Evolutionary conservation across 1,140 invertebrate species (phyloP), one percentile per base, ranked within the genome.

Genomic region (Drosophila equinoxialis): DNA sequence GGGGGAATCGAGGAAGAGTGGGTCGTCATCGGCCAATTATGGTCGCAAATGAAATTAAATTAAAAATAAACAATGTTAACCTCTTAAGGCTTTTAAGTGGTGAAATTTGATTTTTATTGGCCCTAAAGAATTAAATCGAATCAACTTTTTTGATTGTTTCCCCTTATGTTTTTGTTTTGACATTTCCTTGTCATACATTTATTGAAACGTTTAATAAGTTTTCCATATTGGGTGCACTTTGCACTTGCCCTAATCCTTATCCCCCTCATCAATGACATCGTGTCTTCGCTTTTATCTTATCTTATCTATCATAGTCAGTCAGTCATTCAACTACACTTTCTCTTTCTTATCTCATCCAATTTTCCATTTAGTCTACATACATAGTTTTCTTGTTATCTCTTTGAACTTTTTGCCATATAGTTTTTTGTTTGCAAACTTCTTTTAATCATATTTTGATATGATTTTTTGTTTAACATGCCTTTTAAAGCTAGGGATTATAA

Each of bases 51-150:
- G 39, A 45, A 84, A 85, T 85, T 85, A 64, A 85, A 85, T 85
- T 82, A 66, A 81, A 78, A 74, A 72, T 78, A 82, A 81, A 78
- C 74, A 81, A 71, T 81, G 61, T 70, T 75, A 67, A 68, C 76
- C 67, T 65, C 13, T 60, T 65, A 45, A 41, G 45, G 54, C 59
- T 13, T 42, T 30, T 37, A 39, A 13, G 33, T 17, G 57, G 33
- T 33, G 57, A 37, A 62, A 62, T 42, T 62, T 41, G 59, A 41
- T 62, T 74, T 62, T 74, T 70, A 54, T 35, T 57, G 51, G 13
- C 10, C 57, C 37, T 59, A 59, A 39, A 35, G 3, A 20, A 58
- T 35, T 58, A 6, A 59, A 59, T 13, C 14, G 35, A 51, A 51
- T 51, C 10, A 51, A 51, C 45, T 51, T 51, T 51, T 51, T 10